These are phyloP conservation scores for Pelobates cultripes DNA, from an alignment of 2,797 vertebrate species.

Conservation along the genomic window DNA sequence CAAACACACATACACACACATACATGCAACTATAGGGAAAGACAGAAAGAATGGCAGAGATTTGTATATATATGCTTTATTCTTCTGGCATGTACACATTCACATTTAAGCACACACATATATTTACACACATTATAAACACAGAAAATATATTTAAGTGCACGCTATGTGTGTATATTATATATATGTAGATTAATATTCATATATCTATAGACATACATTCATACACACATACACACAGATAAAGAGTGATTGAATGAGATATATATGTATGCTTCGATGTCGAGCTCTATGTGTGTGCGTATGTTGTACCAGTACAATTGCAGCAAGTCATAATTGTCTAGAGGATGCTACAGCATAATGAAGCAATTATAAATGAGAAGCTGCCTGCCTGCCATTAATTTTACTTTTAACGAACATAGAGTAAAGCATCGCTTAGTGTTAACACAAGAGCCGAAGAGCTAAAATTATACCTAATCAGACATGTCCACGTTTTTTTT, in stretches of 20 bases:
- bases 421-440: slow-evolving; percentile 76
- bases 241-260: not conserved
- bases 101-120: not conserved
- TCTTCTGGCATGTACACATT: not conserved
- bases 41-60: too few relatives aligned
- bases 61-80: not conserved
- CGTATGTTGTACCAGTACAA: slow-evolving; percentile 47
- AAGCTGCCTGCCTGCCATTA: slow-evolving; percentile 84
- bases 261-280: not conserved
- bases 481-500: slow-evolving; percentile 75
- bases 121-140: not conserved
- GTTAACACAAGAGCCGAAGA: slow-evolving; percentile 79
- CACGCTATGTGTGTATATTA: too few relatives aligned
- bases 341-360: slow-evolving; percentile 77
- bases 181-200: too few relatives aligned
- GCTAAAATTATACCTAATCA: slow-evolving; percentile 85
- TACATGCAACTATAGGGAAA: too few relatives aligned
- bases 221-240: not conserved
- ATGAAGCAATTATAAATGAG: slow-evolving; percentile 82
- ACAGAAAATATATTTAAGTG: not conserved
- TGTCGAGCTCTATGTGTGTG: not conserved
- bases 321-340: slow-evolving; percentile 75
- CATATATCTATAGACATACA: not conserved
- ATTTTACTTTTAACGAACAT: slow-evolving; percentile 86
- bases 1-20: too few relatives aligned